These are phyloP conservation scores for Gobiocypris rarus DNA, from an alignment of 2,113 vertebrate genomes.

Conservation along the genomic window DNA sequence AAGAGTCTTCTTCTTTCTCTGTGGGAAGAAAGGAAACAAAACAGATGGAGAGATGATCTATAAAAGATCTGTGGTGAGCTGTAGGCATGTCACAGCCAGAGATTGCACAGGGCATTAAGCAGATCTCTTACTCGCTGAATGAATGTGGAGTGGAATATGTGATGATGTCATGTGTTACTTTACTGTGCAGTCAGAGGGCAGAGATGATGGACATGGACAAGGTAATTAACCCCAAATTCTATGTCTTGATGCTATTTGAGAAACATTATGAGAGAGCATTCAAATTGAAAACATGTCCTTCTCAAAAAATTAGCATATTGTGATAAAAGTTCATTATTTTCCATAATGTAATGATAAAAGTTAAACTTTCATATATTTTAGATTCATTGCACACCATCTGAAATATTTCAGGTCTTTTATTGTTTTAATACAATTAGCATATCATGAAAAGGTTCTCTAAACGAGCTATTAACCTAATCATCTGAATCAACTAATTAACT, in stretches of 20 bases:
- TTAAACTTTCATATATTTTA: too few species aligned
- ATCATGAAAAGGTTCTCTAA: too few species aligned
- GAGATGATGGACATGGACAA: not conserved
- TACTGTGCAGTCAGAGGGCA: not conserved
- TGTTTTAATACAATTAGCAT: too few species aligned
- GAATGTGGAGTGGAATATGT: not conserved
- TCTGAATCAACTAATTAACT: too few species aligned
- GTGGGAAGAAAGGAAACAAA: not conserved
- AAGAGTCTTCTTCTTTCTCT: slow-evolving; percentile 7
- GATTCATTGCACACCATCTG: too few species aligned
- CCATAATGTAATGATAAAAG: too few species aligned
- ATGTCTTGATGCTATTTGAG: not conserved
- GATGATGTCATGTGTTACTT: not conserved
- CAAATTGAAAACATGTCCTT: too few species aligned
- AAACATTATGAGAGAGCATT: not conserved
- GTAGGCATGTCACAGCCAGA: not conserved
- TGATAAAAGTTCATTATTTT: too few species aligned
- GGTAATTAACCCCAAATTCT: slow-evolving; percentile 10
- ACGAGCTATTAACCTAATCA: too few species aligned
- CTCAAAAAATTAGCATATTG: too few species aligned
- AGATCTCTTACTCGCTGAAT: not conserved
- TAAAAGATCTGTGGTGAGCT: slow-evolving; percentile 7
- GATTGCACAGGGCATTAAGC: not conserved
- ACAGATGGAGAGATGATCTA: not conserved
- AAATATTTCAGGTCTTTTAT: too few species aligned